These are phyloP conservation scores for Eptatretus burgeri DNA, from an alignment of 2,113 vertebrate genomes.

Conservation along the genomic window DNA sequence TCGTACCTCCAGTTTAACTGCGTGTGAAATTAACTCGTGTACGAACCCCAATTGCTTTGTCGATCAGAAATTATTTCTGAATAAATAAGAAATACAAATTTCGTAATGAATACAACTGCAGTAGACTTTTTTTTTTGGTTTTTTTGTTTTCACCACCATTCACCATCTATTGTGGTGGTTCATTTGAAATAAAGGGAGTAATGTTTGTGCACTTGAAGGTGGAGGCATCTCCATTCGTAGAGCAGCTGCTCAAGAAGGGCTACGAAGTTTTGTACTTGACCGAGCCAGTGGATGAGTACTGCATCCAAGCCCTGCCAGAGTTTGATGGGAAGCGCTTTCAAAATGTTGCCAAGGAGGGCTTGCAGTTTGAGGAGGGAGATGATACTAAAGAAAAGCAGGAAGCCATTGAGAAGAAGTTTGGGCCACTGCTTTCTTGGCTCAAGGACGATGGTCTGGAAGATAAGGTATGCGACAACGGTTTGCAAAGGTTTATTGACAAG, in stretches of 20 bases:
- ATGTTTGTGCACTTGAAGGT: conserved; percentile 21
- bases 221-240: conserved; percentile 80
- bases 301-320: conserved; percentile 80
- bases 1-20: too few relatives aligned
- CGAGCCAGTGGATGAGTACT: conserved; percentile 91
- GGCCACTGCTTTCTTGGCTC: conserved; percentile 77
- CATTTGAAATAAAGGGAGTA: neutral
- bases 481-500: too few relatives aligned
- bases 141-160: neutral
- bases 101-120: neutral
- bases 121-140: neutral
- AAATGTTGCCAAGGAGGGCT: conserved; percentile 85
- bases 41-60: too few relatives aligned
- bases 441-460: conserved; percentile 81
- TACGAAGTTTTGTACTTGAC: conserved; percentile 95
- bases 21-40: too few relatives aligned
- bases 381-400: conserved; percentile 63
- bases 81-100: too few relatives aligned
- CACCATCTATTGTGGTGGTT: neutral
- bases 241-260: conserved; percentile 70
- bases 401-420: conserved; percentile 56
- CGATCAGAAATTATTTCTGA: too few relatives aligned
- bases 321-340: conserved; percentile 93
- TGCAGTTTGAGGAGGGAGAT: conserved; percentile 83
- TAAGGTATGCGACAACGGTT: conserved; percentile 21